phyloP scores from a whole-genome alignment of 2,113 vertebrate genomes.

The Boulengeromyrus knoepffleri region DNA sequence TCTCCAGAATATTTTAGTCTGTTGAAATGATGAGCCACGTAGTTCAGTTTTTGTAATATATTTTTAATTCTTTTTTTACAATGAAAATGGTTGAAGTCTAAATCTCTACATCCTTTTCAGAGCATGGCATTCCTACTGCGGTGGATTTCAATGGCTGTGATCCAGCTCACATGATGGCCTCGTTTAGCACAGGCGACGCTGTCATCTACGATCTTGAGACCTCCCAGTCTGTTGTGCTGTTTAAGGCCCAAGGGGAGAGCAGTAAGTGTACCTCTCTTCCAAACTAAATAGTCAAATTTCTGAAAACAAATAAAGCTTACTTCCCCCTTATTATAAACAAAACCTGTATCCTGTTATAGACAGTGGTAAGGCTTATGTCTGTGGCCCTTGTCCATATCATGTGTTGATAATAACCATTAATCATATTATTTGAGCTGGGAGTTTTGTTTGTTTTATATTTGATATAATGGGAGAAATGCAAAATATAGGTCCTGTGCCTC shows the following conservation, averaged over 20 bases:
- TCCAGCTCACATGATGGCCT: slow-evolving; percentile 88
- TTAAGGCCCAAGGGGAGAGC: slow-evolving; percentile 78
- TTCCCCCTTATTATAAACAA: background rate
- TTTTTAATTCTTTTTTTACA: background rate
- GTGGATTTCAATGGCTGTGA: slow-evolving; percentile 95
- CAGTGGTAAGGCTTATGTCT: background rate
- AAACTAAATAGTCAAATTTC: background rate
- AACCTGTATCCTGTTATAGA: background rate
- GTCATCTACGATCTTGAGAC: slow-evolving; percentile 95
- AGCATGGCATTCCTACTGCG: slow-evolving; percentile 83
- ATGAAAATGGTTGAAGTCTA: background rate
- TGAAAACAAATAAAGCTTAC: background rate
- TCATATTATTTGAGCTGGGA: background rate
- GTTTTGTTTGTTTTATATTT: background rate
- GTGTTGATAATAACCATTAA: background rate
- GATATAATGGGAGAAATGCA: background rate
- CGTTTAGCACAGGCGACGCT: slow-evolving; percentile 80
- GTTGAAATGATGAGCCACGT: background rate
- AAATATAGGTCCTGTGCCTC: background rate
- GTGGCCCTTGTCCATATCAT: background rate
- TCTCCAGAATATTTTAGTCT: background rate
- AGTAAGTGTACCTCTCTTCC: slow-evolving; percentile 57
- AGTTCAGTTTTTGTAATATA: background rate
- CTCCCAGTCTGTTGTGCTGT: slow-evolving; percentile 77
- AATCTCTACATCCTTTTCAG: slow-evolving; percentile 50